phyloP scores from a whole-genome alignment of 2,113 vertebrate species.

The Aldabrachelys gigantea region DNA sequence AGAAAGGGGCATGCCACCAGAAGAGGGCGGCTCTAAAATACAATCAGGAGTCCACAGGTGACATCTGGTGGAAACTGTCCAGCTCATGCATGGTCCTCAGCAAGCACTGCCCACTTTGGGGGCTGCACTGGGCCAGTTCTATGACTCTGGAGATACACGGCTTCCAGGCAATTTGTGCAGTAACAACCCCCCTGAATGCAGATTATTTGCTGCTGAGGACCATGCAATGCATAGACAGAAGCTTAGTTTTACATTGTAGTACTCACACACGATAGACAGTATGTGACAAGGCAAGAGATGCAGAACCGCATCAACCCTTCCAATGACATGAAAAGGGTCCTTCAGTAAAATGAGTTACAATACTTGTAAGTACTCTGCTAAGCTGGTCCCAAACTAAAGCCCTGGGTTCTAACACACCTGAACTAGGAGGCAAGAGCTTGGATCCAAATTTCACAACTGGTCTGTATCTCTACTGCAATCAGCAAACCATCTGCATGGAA shows the following conservation, averaged over 20 bases:
- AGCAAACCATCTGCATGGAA: neutral
- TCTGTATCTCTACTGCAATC: neutral
- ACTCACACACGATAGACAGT: neutral
- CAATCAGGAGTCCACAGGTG: fast-evolving
- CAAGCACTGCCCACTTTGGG: neutral
- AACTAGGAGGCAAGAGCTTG: neutral
- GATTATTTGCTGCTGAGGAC: neutral
- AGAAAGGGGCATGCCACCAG: neutral
- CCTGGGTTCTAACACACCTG: neutral
- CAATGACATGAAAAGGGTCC: constrained; percentile 38
- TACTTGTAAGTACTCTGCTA: neutral
- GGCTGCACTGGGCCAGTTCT: neutral
- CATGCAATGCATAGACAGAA: neutral
- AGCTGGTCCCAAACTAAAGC: neutral
- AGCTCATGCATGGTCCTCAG: neutral
- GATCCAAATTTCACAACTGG: neutral
- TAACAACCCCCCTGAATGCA: neutral
- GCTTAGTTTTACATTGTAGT: constrained; percentile 7
- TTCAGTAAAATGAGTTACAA: constrained; percentile 32
- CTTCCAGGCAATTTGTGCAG: neutral
- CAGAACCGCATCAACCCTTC: constrained; percentile 10
- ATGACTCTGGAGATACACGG: neutral
- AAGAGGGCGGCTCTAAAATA: neutral
- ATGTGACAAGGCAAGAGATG: constrained; percentile 44
- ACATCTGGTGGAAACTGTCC: fast-evolving